Percentiles rank a stretch among this genome's conserved stretches.
These are phyloP conservation scores for Pseudolaguvia tuberculata DNA, from an alignment of 2,113 vertebrate genomes.

Conservation along the genomic window DNA sequence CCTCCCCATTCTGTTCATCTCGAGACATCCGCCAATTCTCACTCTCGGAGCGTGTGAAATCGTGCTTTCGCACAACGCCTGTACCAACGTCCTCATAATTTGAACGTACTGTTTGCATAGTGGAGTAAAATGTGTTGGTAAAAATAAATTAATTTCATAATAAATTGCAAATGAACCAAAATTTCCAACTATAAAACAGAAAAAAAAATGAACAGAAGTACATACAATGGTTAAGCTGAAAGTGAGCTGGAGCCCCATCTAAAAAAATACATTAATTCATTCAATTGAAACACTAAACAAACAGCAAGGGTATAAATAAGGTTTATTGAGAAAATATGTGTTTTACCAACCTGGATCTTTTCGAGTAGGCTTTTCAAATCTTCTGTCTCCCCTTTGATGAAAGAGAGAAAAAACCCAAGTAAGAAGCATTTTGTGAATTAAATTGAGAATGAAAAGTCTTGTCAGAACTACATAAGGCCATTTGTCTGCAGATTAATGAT, in stretches of 20 bases:
- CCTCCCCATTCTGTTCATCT: conserved; percentile 94
- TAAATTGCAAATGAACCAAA: not conserved
- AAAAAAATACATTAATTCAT: conserved; percentile 32
- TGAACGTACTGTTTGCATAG: conserved; percentile 73
- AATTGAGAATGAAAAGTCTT: no score
- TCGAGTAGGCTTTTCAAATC: conserved; percentile 98
- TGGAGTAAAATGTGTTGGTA: no score
- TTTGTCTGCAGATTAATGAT: no score
- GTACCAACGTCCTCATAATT: conserved; percentile 86
- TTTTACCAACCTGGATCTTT: conserved; percentile 92
- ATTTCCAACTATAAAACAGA: not conserved
- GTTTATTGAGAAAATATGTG: not conserved
- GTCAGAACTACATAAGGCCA: no score
- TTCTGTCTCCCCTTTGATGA: conserved; percentile 84
- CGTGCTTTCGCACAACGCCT: conserved; percentile 80
- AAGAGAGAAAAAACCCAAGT: not conserved
- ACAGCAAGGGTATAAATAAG: not conserved
- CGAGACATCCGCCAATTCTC: conserved; percentile 93
- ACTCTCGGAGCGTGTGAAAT: conserved; percentile 93
- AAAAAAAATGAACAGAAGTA: conserved; percentile 15
- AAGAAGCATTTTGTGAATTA: no score
- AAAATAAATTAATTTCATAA: no score
- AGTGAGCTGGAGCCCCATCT: conserved; percentile 68
- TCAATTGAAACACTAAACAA: not conserved
- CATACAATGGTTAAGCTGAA: conserved; percentile 73